These are phyloP conservation scores for Euphonia xanthogaster DNA, from an alignment of 2,797 vertebrate genomes.

Conservation along the genomic window DNA sequence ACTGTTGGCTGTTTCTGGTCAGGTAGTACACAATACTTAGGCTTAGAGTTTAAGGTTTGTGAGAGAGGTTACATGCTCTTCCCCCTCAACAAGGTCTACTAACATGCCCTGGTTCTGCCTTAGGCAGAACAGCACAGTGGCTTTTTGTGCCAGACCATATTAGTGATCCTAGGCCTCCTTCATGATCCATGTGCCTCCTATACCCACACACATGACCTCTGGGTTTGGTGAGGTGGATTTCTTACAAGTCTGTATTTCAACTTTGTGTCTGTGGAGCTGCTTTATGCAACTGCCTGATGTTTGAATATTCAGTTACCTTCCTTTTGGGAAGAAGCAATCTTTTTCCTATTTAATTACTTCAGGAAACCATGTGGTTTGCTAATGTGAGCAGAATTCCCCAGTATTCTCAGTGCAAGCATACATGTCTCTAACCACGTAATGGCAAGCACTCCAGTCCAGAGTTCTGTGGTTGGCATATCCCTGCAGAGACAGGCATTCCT, in stretches of 20 bases:
- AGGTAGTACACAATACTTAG: not conserved
- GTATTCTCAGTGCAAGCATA: not conserved
- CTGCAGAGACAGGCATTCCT: not conserved
- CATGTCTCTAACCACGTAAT: not conserved
- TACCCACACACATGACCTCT: not conserved
- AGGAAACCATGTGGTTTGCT: not conserved
- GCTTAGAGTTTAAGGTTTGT: not conserved
- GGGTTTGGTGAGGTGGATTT: not conserved
- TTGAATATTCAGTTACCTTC: slow-evolving; percentile 20
- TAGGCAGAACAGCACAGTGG: not conserved
- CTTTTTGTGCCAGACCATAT: not conserved
- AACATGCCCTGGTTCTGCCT: rapidly evolving
- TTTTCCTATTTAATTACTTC: slow-evolving; percentile 37
- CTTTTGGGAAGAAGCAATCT: not conserved
- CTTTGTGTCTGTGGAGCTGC: not conserved
- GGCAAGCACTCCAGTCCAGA: not conserved
- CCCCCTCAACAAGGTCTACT: not conserved
- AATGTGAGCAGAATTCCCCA: not conserved
- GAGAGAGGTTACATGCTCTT: not conserved
- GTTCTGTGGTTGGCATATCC: not conserved
- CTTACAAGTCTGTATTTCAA: not conserved
- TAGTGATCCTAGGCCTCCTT: not conserved
- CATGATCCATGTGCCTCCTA: rapidly evolving
- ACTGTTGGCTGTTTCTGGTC: not conserved
- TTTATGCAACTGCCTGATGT: not conserved